phyloP scores from a whole-genome alignment of 2,797 vertebrate species.

The Alfaro cultratus region DNA sequence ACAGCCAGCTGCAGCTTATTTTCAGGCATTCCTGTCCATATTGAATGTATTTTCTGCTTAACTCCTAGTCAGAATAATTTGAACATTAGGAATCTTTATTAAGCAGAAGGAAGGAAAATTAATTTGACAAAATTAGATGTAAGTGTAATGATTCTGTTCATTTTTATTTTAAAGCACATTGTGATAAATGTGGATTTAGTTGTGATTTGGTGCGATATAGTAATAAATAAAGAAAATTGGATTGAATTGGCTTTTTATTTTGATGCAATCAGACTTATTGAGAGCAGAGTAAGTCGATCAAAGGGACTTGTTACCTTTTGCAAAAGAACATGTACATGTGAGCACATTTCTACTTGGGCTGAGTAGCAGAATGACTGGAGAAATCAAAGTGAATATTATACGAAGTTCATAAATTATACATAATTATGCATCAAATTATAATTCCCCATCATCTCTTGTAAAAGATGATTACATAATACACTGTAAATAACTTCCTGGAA shows the following conservation, averaged over 20 bases:
- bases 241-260: background rate
- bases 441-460: conserved; percentile 34
- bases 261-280: background rate
- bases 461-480: conserved; percentile 23
- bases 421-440: conserved; percentile 42
- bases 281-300: background rate
- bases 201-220: background rate
- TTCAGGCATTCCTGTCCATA: too few relatives aligned
- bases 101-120: background rate
- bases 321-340: conserved; percentile 20
- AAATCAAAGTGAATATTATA: conserved; percentile 58
- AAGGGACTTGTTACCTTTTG: conserved; percentile 28
- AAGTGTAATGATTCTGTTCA: background rate
- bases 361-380: conserved; percentile 31
- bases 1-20: background rate
- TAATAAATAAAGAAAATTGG: background rate
- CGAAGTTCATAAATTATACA: conserved; percentile 53
- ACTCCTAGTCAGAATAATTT: background rate
- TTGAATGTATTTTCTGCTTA: background rate
- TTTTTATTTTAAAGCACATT: background rate
- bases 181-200: background rate
- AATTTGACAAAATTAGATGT: background rate
- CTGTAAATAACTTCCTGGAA: conserved; percentile 18
- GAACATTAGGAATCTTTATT: background rate
- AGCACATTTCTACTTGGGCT: conserved; percentile 20